Evolutionary conservation across 2,888 invertebrate genomes (phyloP).

Genomic region (Heteropelma amictum): DNA sequence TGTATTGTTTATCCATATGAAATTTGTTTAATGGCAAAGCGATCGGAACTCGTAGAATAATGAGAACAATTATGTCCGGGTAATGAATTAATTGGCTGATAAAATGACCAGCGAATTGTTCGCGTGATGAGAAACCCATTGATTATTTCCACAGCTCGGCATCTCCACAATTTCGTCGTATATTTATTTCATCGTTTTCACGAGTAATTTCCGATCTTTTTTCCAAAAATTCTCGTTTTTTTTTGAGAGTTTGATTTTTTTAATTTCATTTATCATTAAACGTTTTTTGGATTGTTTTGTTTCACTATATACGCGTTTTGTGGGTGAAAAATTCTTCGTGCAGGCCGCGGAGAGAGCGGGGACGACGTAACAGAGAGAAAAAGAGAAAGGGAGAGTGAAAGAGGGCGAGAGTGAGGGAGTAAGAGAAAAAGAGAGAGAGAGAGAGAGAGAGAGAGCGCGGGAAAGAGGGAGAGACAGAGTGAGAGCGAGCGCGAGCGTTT

Average conservation of each 20-base stretch:
- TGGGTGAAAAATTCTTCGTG: background rate
- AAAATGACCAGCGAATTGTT: too few species aligned
- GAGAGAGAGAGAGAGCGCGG: background rate
- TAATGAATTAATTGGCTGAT: too few species aligned
- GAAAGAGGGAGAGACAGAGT: slow-evolving; percentile 16
- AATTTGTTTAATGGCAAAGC: background rate
- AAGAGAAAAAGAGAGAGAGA: background rate
- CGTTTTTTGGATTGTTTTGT: background rate
- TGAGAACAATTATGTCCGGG: background rate
- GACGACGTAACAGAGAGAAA: background rate
- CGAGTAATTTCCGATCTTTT: background rate
- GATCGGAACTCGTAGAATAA: background rate
- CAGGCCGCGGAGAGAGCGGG: slow-evolving; percentile 39
- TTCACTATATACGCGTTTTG: background rate
- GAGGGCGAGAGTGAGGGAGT: background rate
- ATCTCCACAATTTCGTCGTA: too few species aligned
- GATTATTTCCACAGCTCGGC: too few species aligned
- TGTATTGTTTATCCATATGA: background rate
- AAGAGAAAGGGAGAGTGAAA: background rate
- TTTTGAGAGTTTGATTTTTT: background rate
- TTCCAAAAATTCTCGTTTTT: background rate
- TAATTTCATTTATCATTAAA: background rate
- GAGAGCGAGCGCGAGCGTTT: slow-evolving; percentile 29
- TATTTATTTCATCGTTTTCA: too few species aligned
- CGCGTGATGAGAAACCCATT: too few species aligned